These are phyloP conservation scores for Uropetala carovei DNA, from an alignment of 2,888 invertebrate genomes.

Conservation along the genomic window DNA sequence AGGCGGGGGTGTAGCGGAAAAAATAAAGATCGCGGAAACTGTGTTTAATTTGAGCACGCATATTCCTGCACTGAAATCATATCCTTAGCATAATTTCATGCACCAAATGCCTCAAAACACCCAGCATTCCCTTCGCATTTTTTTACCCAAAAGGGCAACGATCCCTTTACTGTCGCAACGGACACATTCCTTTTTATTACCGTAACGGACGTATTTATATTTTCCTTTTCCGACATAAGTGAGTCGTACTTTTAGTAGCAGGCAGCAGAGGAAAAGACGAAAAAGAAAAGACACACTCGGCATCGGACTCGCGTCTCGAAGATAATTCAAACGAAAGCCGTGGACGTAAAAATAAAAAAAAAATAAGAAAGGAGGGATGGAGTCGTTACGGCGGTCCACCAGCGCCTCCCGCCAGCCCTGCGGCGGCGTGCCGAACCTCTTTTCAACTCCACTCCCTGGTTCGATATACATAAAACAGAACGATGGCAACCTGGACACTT, in stretches of 20 bases:
- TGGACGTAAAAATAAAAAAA: not conserved
- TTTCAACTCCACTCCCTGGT: not conserved
- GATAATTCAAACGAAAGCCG: not conserved
- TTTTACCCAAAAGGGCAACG: too few relatives aligned
- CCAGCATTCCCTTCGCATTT: too few relatives aligned
- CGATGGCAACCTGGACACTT: not conserved
- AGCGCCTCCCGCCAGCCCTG: not conserved
- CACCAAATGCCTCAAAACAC: too few relatives aligned
- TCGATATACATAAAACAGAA: slow-evolving; percentile 2
- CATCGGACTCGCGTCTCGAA: not conserved
- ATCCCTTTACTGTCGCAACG: too few relatives aligned
- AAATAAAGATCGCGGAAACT: too few relatives aligned
- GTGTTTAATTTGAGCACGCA: too few relatives aligned
- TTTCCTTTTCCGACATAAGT: not conserved
- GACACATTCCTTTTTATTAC: too few relatives aligned
- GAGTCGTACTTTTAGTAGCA: not conserved
- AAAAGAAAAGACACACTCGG: too few relatives aligned
- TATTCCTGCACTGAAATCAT: too few relatives aligned
- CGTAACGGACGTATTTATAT: too few relatives aligned
- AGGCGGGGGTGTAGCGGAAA: too few relatives aligned
- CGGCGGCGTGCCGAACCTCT: not conserved
- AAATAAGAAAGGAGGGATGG: not conserved
- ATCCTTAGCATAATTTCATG: too few relatives aligned
- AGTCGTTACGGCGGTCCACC: not conserved
- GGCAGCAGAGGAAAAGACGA: not conserved